phyloP scores from a whole-genome alignment of 1,140 invertebrate species.

The Plectrocnemia conspersa region DNA sequence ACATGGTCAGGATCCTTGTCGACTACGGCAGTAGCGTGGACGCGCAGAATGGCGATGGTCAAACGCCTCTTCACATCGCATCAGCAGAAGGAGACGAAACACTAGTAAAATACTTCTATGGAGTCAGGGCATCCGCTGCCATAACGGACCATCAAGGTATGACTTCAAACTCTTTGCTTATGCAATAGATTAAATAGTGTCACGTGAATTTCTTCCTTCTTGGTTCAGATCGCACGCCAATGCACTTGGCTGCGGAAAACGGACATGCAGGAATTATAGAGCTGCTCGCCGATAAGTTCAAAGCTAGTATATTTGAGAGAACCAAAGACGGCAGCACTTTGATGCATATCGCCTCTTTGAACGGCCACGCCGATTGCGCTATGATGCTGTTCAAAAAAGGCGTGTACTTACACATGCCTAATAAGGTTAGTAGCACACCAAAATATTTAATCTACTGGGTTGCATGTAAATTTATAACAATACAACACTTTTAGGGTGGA shows the following conservation, averaged over 20 bases:
- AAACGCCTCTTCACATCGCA: slow-evolving; percentile 90
- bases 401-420: slow-evolving; percentile 99
- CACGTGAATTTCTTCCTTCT: too few relatives aligned
- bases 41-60: slow-evolving; percentile 84
- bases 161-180: not conserved
- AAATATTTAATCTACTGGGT: too few relatives aligned
- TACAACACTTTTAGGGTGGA: slow-evolving; percentile 62
- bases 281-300: slow-evolving; percentile 94
- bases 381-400: slow-evolving; percentile 98
- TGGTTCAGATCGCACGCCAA: slow-evolving; percentile 90
- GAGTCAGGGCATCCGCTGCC: slow-evolving; percentile 87
- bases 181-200: too few relatives aligned
- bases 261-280: slow-evolving; percentile 95
- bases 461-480: too few relatives aligned
- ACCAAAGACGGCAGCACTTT: slow-evolving; percentile 97
- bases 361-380: slow-evolving; percentile 97
- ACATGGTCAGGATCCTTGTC: slow-evolving; percentile 85
- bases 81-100: slow-evolving; percentile 93
- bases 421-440: slow-evolving; percentile 66
- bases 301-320: slow-evolving; percentile 88
- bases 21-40: slow-evolving; percentile 90
- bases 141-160: slow-evolving; percentile 85
- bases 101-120: slow-evolving; percentile 92
- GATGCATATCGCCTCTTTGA: slow-evolving; percentile 95
- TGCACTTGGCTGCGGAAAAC: slow-evolving; percentile 95